Base-by-base conservation (phyloP, 2,113 vertebrate genomes). In the Gorsachius goisagi region DNA sequence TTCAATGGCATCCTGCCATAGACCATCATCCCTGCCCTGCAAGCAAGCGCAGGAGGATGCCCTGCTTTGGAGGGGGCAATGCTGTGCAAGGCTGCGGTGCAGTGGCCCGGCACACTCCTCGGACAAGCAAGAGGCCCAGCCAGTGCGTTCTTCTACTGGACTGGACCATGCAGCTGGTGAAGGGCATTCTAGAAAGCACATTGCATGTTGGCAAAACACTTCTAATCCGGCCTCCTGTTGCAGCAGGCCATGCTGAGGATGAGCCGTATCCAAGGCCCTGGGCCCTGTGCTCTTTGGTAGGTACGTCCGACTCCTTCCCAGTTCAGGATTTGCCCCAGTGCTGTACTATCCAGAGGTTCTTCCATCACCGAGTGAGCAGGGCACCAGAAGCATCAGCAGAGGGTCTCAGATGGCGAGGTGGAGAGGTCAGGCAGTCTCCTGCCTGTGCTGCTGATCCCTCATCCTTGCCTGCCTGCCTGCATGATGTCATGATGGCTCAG, bases 11-110 rank as follows among this genome's bases (percentile, higher is more conserved):
- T 5, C 68, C 16, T 10, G 22, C 20, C 68, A n/a, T 2, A 6
- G 39, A 13, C 53, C 12, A 2, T 2, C 49, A 8, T 2, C 1
- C 6, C 67, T 18, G 39, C n/a, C 19, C 91, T 0, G 0, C 0
- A 7, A 45, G 55, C 41, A 15, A 2, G 35, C 0, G 0, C 80
- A 9, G 85, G 28, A 50, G 85, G 4, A 44, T 9, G 47, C 50
- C 35, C 73, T 16, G 33, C 15, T 2, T 3, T 0, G 0, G 30
- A 33, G 45, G 1, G 37, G 5, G 13, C 24, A 66, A n/a, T 24
- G 45, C 64, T 3, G 27, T 33, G 68, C 26, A 22, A 30, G 24
- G 39, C 72, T 59, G 89, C 22, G 47, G 53, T n/a, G 5, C 1
- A 11, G 24, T 1, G 19, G 56, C 37, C 35, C 41, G 33, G 37